phyloP scores from a whole-genome alignment of 2,113 vertebrate species.

The Onychostruthus taczanowskii region DNA sequence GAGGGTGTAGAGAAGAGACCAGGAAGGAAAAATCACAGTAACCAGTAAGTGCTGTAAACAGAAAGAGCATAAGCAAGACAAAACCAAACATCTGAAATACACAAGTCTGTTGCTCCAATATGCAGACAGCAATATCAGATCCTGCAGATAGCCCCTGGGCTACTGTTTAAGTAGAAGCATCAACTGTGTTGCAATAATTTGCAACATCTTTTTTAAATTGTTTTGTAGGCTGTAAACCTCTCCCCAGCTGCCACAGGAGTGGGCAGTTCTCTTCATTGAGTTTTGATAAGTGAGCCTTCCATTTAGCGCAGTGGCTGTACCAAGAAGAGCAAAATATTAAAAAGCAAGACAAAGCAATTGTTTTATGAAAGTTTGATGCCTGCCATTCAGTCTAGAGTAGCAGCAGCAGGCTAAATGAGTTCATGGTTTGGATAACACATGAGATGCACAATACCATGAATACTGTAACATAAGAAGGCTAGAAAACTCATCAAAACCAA shows the following conservation, averaged over 20 bases:
- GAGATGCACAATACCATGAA: not conserved
- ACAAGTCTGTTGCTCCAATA: not conserved
- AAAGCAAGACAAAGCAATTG: not conserved
- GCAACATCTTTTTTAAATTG: not conserved
- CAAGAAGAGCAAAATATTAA: not conserved
- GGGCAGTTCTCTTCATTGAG: not conserved
- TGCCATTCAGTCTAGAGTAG: not conserved
- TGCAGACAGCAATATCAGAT: not conserved
- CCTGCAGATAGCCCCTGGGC: not conserved
- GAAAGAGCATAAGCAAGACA: not conserved
- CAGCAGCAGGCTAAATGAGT: not conserved
- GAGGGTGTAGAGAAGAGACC: not conserved
- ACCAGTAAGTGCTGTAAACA: not conserved
- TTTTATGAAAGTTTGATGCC: not conserved
- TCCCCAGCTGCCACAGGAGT: not conserved
- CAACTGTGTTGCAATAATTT: not conserved
- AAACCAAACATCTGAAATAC: not conserved
- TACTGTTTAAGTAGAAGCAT: not conserved
- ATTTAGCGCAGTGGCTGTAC: not conserved
- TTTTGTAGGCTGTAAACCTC: not conserved
- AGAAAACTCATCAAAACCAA: not conserved
- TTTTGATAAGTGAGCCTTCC: not conserved
- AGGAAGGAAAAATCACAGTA: not conserved
- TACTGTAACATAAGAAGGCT: not conserved
- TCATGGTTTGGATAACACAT: not conserved